These are phyloP conservation scores for Nezara viridula DNA, from an alignment of 2,888 invertebrate species.

Conservation along the genomic window DNA sequence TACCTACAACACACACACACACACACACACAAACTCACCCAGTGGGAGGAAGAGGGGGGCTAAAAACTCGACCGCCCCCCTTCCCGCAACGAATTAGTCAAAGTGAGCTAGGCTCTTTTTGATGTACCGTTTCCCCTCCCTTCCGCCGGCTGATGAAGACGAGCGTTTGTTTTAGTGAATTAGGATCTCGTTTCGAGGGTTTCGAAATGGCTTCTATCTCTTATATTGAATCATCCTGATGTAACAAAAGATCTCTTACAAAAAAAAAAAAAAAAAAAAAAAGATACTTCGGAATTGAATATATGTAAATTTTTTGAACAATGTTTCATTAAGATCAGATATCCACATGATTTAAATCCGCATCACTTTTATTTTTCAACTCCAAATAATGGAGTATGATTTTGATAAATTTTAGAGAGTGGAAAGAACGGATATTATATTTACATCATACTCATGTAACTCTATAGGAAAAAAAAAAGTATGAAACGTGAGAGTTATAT, in stretches of 20 bases:
- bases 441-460: neutral
- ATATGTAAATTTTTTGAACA: neutral
- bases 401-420: neutral
- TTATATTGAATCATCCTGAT: neutral
- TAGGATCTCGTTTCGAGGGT: constrained; percentile 10
- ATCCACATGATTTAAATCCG: neutral
- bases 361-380: neutral
- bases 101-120: constrained; percentile 44
- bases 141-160: neutral
- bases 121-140: neutral
- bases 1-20: neutral
- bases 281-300: neutral
- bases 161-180: neutral
- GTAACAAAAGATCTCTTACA: neutral
- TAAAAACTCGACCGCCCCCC: constrained; percentile 6
- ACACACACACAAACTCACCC: too few species aligned
- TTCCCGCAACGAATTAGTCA: constrained; percentile 42
- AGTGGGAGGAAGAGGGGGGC: neutral
- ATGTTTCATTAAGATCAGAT: neutral
- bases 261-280: too few species aligned
- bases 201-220: neutral
- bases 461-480: neutral
- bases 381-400: neutral
- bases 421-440: neutral
- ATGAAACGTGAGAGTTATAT: too few species aligned